Conservation (phyloP, 2,113 vertebrate genomes). For the Eurypyga helias region DNA sequence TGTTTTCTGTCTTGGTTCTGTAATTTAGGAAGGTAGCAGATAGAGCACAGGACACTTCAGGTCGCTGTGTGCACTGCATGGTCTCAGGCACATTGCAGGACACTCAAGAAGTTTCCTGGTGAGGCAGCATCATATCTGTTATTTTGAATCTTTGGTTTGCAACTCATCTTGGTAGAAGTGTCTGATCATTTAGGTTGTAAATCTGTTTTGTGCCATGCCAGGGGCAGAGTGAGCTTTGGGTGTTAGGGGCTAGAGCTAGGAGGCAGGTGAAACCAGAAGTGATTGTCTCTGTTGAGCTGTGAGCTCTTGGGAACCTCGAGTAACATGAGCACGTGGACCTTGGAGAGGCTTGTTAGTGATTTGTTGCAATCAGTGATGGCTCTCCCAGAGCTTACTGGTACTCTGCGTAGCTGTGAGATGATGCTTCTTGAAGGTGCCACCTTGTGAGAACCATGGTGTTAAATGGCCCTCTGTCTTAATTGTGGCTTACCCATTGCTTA, state of each 20-base stretch:
- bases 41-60: neutral
- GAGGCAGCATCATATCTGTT: neutral
- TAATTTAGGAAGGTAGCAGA: neutral
- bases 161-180: neutral
- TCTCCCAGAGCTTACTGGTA: neutral
- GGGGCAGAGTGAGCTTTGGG: neutral
- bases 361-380: neutral
- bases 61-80: neutral
- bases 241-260: neutral
- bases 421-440: neutral
- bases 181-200: neutral
- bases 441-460: neutral
- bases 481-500: neutral
- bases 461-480: neutral
- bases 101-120: neutral
- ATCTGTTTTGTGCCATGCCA: neutral
- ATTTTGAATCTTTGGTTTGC: neutral
- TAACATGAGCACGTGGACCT: neutral
- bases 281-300: neutral
- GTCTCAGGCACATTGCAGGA: neutral
- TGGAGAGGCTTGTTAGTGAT: neutral
- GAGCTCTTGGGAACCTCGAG: neutral
- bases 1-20: neutral
- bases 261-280: neutral
- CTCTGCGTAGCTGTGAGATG: neutral